Evolutionary conservation across 2,888 invertebrate species (phyloP), one percentile per base, ranked within the genome.

Genomic region (Rhopalosiphum nymphaeae): DNA sequence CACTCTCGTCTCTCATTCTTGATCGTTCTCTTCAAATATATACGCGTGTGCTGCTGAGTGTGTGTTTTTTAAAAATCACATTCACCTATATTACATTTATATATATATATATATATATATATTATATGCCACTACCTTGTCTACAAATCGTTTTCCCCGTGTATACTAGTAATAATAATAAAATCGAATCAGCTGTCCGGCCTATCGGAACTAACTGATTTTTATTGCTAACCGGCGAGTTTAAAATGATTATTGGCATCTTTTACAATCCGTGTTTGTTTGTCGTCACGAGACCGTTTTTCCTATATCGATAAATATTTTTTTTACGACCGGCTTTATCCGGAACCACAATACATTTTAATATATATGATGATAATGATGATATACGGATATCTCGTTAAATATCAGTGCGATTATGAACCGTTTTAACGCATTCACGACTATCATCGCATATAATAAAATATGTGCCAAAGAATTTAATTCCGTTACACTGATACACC

Each of bases 201-300:
- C 91, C 91, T 67, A 94, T 94, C 89, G 90, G 93, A 94, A 91
- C 90, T 67, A 94, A 94, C 57, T 53, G 94, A 91, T 94, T 94
- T 91, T 94, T 86, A 90, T 94, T 93, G 57, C 93, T 42, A 56
- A 56, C 61, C 88, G 46, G 53, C 49, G 36, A 67, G 42, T 67
- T 87, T 93, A 78, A 44, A 42, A 36, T 67, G 89, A 78, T 89
- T 89, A 53, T 67, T 42, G 16, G 26, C 36, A 9, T 56, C 36
- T 49, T 42, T 53, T 78, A n/a, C 46, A 16, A 13, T 7, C 46
- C 25, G 13, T 26, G 46, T 84, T n/a, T 91, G 29, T 91, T n/a
- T 16, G 42, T 61, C 29, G 9, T 57, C 56, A 29, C 21, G 29
- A 26, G 46, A 46, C 36, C 46, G 87, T 49, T 61, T 46, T 53